phyloP scores from a whole-genome alignment of 1,140 invertebrate genomes.

The Varroa destructor region DNA sequence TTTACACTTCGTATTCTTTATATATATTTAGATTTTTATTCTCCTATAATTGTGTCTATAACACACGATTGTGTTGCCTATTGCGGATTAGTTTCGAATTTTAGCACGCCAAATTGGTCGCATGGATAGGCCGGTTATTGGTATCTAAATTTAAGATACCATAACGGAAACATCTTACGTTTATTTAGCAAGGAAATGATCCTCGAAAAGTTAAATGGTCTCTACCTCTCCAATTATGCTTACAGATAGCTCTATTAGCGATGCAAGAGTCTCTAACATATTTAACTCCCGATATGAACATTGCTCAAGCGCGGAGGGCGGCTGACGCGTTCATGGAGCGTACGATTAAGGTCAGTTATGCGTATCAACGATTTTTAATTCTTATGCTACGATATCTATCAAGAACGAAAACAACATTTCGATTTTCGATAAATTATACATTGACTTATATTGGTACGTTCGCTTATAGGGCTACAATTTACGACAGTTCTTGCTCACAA shows the following conservation, averaged over 20 bases:
- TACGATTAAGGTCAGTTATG: conserved; percentile 6
- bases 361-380: too few relatives aligned
- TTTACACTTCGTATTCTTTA: too few relatives aligned
- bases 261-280: conserved; percentile 3
- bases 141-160: too few relatives aligned
- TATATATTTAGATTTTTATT: neutral
- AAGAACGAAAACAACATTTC: too few relatives aligned
- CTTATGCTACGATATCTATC: too few relatives aligned
- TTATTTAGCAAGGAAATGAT: too few relatives aligned
- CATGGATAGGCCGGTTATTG: too few relatives aligned
- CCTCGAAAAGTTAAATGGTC: too few relatives aligned
- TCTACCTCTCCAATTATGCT: neutral
- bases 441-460: neutral
- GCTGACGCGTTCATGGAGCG: conserved; percentile 15
- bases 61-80: neutral
- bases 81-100: neutral
- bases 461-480: conserved; percentile 41
- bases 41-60: conserved; percentile 2
- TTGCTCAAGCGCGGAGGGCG: neutral
- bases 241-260: conserved; percentile 13
- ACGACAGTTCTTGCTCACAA: conserved; percentile 61
- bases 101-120: too few relatives aligned
- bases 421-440: too few relatives aligned
- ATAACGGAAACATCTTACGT: too few relatives aligned
- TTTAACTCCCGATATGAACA: neutral